Evolutionary conservation across 2,113 vertebrate species (phyloP).

Genomic region (Scophthalmus maximus): DNA sequence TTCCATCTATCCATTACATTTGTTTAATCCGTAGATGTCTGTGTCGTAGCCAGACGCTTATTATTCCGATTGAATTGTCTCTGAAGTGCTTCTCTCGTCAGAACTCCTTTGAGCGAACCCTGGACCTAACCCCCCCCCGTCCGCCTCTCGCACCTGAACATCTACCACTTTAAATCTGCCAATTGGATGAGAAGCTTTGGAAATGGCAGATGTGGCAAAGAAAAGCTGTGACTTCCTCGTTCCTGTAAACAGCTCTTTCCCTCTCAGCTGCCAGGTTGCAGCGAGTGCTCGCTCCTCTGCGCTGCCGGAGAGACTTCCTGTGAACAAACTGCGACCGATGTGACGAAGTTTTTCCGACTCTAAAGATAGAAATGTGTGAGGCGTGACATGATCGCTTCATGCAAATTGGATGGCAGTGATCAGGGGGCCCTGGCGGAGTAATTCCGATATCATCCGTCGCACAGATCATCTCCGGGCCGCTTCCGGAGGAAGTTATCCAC

Average conservation of each 20-base stretch:
- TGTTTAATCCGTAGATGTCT: no score
- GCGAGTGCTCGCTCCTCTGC: background rate
- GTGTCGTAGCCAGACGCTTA: no score
- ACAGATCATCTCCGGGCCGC: constrained; percentile 17
- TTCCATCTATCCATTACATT: no score
- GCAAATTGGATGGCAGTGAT: constrained; percentile 29
- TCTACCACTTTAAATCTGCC: background rate
- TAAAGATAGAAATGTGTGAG: background rate
- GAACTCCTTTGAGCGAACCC: no score
- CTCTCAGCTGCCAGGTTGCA: background rate
- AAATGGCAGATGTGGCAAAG: background rate
- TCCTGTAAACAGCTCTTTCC: background rate
- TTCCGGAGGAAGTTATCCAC: constrained; percentile 3
- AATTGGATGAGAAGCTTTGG: background rate
- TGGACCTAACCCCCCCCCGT: background rate
- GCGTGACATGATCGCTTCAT: constrained; percentile 21
- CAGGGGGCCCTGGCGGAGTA: background rate
- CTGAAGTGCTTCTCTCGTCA: no score
- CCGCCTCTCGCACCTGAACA: background rate
- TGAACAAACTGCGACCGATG: background rate
- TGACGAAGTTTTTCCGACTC: background rate
- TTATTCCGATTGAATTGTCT: no score
- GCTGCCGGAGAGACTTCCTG: background rate
- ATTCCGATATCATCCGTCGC: constrained; percentile 20
- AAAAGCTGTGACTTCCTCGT: background rate